A percentile compares a stretch with the other conserved stretches of the same genome.
Conservation (phyloP, 2,888 invertebrate species). For the Melolontha melolontha region DNA sequence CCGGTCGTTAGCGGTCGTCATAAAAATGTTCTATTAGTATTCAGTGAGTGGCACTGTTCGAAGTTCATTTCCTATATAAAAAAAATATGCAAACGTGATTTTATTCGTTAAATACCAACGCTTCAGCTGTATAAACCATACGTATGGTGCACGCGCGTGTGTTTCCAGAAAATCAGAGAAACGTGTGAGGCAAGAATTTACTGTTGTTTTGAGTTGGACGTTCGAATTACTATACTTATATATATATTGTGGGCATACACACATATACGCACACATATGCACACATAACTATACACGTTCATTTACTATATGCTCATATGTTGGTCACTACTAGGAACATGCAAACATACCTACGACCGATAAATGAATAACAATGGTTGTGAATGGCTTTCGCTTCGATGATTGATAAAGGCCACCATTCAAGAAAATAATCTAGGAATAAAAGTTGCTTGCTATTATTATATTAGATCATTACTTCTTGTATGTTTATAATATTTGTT, state of each 20-base stretch:
- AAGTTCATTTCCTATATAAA: constrained; percentile 30
- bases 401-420: constrained; percentile 21
- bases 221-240: too few relatives aligned
- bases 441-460: too few relatives aligned
- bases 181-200: constrained; percentile 13
- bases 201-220: constrained; percentile 2
- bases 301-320: constrained; percentile 12
- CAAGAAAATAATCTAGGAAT: constrained; percentile 1
- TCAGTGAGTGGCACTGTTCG: constrained; percentile 8
- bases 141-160: constrained; percentile 12
- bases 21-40: constrained; percentile 20
- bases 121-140: neutral
- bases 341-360: constrained; percentile 1
- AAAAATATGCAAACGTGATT: constrained; percentile 33
- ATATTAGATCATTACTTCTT: too few relatives aligned
- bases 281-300: neutral
- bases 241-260: neutral
- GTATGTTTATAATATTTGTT: too few relatives aligned
- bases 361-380: constrained; percentile 23
- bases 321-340: constrained; percentile 16
- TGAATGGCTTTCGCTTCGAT: constrained; percentile 15
- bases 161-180: constrained; percentile 27
- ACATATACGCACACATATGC: neutral
- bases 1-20: constrained; percentile 23
- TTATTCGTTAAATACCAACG: constrained; percentile 20